Evolutionary conservation across 2,888 invertebrate species (phyloP), one percentile per base, ranked within the genome.

Genomic region (Margaritifera margaritifera): DNA sequence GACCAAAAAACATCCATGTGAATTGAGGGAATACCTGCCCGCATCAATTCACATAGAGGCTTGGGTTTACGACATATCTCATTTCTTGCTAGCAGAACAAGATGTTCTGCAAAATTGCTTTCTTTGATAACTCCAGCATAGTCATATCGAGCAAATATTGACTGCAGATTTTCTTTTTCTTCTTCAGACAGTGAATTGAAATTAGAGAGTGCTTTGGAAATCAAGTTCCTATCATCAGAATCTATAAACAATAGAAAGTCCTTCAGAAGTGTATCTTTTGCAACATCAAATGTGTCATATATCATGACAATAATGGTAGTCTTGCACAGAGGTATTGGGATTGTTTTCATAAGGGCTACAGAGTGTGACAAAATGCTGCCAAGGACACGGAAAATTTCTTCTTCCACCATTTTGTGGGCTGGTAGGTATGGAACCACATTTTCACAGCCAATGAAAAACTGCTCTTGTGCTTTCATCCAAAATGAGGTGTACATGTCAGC

Each of bases 301-400:
- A 74, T 64, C 67, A 73, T 64, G 20, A 50, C 62, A 25, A 73
- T 66, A 25, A 69, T 66, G 27, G 72, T 60, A 55, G 70, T 72
- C 55, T 77, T 77, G 56, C 74, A 74, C 62, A 77, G 62, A 2
- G 68, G 69, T 4, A 77, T 54, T 18, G 77, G 77, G 31, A 77
- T 72, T 52, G 69, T 67, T 18, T 69, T 74, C 24, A 71, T 60
- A 19, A 77, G 54, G 6, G 77, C 77, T 19, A 74, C 61, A 53
- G 74, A 68, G 60, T 77, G 77, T 18, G 77, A 72, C 25, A 77
- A 62, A 42, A 77, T 77, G 15, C 77, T 54, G 20, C 77, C 77
- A 27, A 77, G 60, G 18, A 69, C 59, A 22, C 69, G 63, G 58
- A 70, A 77, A 22, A 66, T 72, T 18, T 31, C n/a, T 60, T 72